Conservation (phyloP, 2,888 invertebrate genomes). For the Notocelia uddmanniana region DNA sequence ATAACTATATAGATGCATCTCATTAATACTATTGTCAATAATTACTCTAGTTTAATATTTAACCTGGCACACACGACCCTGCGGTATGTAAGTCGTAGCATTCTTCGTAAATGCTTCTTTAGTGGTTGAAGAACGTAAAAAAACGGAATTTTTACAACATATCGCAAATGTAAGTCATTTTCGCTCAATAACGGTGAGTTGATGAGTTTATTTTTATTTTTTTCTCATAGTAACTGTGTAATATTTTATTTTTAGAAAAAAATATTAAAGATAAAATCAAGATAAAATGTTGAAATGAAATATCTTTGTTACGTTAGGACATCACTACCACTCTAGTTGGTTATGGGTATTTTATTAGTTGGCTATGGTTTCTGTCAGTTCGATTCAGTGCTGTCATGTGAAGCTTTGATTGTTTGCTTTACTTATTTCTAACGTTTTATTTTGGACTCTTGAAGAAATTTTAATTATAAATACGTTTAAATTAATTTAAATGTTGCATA, state of each 20-base stretch:
- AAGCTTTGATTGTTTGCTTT: slow-evolving; percentile 81
- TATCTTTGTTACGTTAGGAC: not conserved
- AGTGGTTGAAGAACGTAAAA: not conserved
- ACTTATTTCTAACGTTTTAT: slow-evolving; percentile 72
- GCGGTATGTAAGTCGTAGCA: not conserved
- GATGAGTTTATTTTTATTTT: not conserved
- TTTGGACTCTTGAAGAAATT: slow-evolving; percentile 60
- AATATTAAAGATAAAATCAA: not conserved
- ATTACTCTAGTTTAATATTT: not conserved
- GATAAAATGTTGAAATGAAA: too few relatives aligned
- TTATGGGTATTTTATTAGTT: slow-evolving; percentile 31
- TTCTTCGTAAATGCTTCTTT: not conserved
- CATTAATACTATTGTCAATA: not conserved
- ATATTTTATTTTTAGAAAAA: not conserved
- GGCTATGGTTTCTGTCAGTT: slow-evolving; percentile 48
- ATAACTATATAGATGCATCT: not conserved
- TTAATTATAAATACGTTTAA: slow-evolving; percentile 57
- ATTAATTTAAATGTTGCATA: slow-evolving; percentile 38
- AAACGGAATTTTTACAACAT: not conserved
- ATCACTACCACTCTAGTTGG: slow-evolving; percentile 37
- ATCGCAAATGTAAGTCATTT: not conserved
- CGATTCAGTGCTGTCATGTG: slow-evolving; percentile 60
- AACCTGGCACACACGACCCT: not conserved
- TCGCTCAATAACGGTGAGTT: not conserved
- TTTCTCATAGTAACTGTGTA: not conserved